Base-by-base conservation (phyloP, 2,797 vertebrate genomes). In the Diceros bicornis region DNA sequence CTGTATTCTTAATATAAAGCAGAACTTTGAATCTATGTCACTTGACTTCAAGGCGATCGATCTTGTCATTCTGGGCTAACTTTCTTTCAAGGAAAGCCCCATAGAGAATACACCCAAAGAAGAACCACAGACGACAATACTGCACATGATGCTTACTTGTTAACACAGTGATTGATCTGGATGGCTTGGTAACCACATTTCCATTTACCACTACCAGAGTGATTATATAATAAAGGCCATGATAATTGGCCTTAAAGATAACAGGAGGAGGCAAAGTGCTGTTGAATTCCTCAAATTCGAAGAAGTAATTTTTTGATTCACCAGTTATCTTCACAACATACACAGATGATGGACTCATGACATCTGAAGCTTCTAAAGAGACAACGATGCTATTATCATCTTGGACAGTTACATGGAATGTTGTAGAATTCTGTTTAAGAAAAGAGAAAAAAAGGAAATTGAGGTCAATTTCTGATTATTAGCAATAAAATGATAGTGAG, bases 271-370 rank as follows among this genome's bases (percentile, higher is more conserved):
- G 98, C 95, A 99, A 98, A 91, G 99, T 98, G 91, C 98, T 98
- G 91, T 99, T 99, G 98, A 98, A 97, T 94, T 99, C 99, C 64
- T 98, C 97, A 1, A 99, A 99, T 96, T 98, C 99, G n/a, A 99
- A 99, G 95, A 99, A 99, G 97, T 99, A 98, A 85, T 98, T 99
- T 89, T 98, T 99, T 16, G 99, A 99, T 98, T 99, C 99, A 52
- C 99, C 99, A 0, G 99, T 99, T 98, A 99, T 98, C 98, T 99
- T 99, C 82, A 99, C 99, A 0, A 99, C 99, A 83, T 99, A 99
- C 0, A 98, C 98, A 2, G 99, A 99, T 41, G 98, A 98, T 18
- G 99, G 98, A 83, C 98, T 99, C 95, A 98, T 98, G 90, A 99
- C 97, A 87, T 99, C 99, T 0, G 99, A 99, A 0, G 92, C 98